Conservation (phyloP, 2,113 vertebrate species). For the Sturnus vulgaris region DNA sequence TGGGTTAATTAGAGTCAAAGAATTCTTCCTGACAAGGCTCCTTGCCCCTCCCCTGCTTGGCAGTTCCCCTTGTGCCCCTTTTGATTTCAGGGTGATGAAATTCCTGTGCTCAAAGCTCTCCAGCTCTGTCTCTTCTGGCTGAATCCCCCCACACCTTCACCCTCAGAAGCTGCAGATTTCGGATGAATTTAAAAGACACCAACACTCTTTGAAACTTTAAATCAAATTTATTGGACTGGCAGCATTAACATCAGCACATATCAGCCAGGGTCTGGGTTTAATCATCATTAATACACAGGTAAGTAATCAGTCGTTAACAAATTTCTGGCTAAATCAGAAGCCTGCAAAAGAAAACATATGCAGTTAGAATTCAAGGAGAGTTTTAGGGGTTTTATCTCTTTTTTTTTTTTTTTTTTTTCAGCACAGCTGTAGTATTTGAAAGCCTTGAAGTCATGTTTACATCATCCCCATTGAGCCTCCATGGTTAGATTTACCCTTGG, state of each 20-base stretch:
- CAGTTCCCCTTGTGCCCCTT: no score
- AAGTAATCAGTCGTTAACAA: background rate
- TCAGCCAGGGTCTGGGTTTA: background rate
- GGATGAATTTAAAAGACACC: background rate
- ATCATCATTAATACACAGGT: accelerated
- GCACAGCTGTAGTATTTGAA: background rate
- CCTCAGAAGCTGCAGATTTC: background rate
- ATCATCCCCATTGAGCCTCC: background rate
- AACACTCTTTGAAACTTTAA: accelerated
- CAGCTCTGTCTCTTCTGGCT: background rate
- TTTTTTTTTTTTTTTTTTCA: background rate
- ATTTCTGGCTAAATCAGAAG: background rate
- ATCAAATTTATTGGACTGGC: background rate
- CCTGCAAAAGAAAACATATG: background rate
- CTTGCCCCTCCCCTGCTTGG: background rate
- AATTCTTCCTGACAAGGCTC: no score
- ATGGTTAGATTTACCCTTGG: background rate
- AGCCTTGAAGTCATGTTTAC: background rate
- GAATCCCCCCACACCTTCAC: background rate
- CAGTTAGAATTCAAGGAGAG: background rate
- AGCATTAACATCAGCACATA: background rate
- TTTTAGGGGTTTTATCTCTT: accelerated
- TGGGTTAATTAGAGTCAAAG: accelerated
- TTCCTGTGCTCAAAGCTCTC: background rate
- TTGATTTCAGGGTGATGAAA: background rate